These are phyloP conservation scores for Eutrigla gurnardus DNA, from an alignment of 2,797 vertebrate species.

Conservation along the genomic window DNA sequence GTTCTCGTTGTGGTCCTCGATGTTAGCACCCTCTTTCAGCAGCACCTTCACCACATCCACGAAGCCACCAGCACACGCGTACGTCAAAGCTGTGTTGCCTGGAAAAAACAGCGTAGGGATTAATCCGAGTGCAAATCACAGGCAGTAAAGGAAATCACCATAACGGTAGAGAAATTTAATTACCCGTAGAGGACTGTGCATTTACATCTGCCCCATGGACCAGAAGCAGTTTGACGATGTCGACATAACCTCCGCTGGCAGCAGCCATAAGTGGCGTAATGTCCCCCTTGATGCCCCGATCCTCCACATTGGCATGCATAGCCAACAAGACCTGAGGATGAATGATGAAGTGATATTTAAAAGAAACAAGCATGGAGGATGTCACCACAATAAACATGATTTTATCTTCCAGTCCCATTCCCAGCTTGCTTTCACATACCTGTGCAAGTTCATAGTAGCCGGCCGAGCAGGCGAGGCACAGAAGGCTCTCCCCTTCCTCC, in stretches of 20 bases:
- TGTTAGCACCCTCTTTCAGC: slow-evolving; percentile 98
- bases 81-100: slow-evolving; percentile 98
- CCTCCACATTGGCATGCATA: slow-evolving; percentile 99
- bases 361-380: background rate
- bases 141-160: fast-evolving
- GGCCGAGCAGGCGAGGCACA: slow-evolving; percentile 98
- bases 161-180: background rate
- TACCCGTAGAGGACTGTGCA: slow-evolving; percentile 97
- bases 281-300: slow-evolving; percentile 97
- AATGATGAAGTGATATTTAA: background rate
- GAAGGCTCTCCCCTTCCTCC: slow-evolving; percentile 97
- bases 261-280: slow-evolving; percentile 99
- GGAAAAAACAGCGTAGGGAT: slow-evolving; percentile 31
- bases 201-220: slow-evolving; percentile 98
- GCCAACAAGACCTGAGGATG: slow-evolving; percentile 92
- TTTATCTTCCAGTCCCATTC: background rate
- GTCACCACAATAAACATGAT: background rate
- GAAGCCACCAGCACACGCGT: slow-evolving; percentile 97
- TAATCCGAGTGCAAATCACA: background rate
- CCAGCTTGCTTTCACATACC: slow-evolving; percentile 80
- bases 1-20: slow-evolving; percentile 99
- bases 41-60: slow-evolving; percentile 98
- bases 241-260: slow-evolving; percentile 97
- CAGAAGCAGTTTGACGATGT: slow-evolving; percentile 97
- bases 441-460: slow-evolving; percentile 99